These are phyloP conservation scores for Clarias magur DNA, from an alignment of 2,113 vertebrate genomes.

Conservation along the genomic window DNA sequence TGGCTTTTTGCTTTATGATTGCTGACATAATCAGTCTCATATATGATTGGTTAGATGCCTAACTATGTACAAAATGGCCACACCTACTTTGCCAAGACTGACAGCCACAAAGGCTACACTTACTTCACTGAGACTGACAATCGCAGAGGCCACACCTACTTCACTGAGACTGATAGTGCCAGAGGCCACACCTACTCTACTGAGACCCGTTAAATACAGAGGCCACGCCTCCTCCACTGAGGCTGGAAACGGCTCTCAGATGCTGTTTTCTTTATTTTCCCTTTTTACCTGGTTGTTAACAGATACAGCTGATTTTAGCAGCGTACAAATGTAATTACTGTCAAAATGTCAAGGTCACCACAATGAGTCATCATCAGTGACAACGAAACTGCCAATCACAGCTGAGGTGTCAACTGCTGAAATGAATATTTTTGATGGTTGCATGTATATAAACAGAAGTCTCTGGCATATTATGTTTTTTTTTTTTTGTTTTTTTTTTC, in stretches of 20 bases:
- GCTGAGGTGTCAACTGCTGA: background rate
- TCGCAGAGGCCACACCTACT: no score
- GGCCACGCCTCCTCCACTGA: background rate
- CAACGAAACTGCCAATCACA: constrained; percentile 1
- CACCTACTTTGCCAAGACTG: background rate
- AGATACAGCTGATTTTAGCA: background rate
- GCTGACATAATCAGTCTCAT: no score
- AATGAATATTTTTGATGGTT: background rate
- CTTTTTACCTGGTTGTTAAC: constrained; percentile 14
- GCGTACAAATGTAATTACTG: background rate
- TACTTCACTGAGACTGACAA: background rate
- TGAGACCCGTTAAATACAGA: background rate
- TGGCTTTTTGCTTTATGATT: no score
- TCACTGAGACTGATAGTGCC: background rate
- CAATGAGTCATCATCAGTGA: background rate
- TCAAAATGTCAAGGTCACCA: constrained; percentile 11
- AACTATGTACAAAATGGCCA: background rate
- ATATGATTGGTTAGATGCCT: no score
- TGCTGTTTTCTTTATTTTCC: background rate
- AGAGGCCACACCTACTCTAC: background rate
- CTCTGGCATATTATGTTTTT: background rate
- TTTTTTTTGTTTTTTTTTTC: background rate
- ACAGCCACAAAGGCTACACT: background rate
- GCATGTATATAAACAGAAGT: constrained; percentile 21
- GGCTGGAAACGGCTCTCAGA: background rate